Evolutionary conservation across 2,797 vertebrate genomes (phyloP).

Genomic region (Eptatretus atami): DNA sequence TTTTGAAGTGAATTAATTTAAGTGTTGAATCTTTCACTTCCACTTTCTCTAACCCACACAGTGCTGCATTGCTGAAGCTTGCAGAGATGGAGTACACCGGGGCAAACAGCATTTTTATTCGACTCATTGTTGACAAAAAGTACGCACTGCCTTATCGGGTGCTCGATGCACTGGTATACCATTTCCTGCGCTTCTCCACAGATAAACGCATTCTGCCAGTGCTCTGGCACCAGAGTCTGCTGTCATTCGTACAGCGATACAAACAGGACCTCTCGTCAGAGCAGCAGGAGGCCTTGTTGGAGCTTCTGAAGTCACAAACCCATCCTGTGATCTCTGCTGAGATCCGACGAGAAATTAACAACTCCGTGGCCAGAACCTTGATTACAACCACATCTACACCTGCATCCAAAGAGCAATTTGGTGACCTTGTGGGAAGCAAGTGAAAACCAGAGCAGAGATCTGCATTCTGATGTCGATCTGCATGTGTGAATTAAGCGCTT

Average conservation of each 20-base stretch:
- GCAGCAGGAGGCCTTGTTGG: conserved; percentile 54
- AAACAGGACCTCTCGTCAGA: conserved; percentile 64
- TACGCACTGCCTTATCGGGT: conserved; percentile 92
- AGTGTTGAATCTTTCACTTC: not conserved
- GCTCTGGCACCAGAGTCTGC: conserved; percentile 81
- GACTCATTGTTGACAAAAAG: conserved; percentile 73
- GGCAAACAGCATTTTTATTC: conserved; percentile 84
- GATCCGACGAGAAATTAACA: conserved; percentile 51
- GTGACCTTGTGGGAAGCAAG: not conserved
- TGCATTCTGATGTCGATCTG: no score
- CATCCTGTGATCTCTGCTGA: conserved; percentile 37
- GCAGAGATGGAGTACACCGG: conserved; percentile 85
- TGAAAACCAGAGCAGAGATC: no score
- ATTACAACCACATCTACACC: conserved; percentile 19
- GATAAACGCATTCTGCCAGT: conserved; percentile 53
- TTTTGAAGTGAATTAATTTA: not conserved
- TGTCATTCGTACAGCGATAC: conserved; percentile 63
- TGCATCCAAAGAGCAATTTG: not conserved
- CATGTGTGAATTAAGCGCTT: no score
- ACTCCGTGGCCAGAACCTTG: conserved; percentile 32
- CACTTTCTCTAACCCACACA: conserved; percentile 12
- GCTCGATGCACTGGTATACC: conserved; percentile 59
- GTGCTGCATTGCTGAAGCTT: conserved; percentile 72
- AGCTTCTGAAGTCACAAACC: conserved; percentile 47
- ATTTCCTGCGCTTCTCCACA: conserved; percentile 56